phyloP scores from a whole-genome alignment of 2,888 invertebrate genomes.

The Lepidocyrtoides sp. region DNA sequence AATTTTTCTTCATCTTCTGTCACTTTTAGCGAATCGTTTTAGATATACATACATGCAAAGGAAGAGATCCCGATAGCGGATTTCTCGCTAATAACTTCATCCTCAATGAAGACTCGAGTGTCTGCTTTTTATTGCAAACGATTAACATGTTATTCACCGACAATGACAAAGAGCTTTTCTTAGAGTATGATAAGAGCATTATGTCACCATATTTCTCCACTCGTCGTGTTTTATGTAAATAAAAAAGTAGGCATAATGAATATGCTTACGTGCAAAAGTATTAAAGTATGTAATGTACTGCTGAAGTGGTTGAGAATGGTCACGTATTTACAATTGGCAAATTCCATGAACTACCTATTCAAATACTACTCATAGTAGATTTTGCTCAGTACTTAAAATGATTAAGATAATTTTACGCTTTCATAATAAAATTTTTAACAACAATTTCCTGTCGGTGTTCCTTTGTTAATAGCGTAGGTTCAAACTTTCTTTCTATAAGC shows the following conservation, averaged over 20 bases:
- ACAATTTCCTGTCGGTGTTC: background rate
- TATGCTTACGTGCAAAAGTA: background rate
- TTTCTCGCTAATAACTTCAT: background rate
- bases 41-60: too few relatives aligned
- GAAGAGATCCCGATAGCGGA: background rate
- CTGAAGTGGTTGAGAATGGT: too few relatives aligned
- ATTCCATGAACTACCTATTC: background rate
- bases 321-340: background rate
- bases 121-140: conserved; percentile 11
- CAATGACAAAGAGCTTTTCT: conserved; percentile 31
- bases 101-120: background rate
- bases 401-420: conserved; percentile 42
- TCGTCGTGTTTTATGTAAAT: background rate
- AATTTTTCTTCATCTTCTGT: background rate
- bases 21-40: background rate
- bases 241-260: background rate
- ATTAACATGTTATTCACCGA: background rate
- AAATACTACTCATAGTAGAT: background rate
- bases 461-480: background rate
- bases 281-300: too few relatives aligned
- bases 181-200: background rate
- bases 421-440: background rate
- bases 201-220: background rate
- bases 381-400: background rate
- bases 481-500: background rate